Evolutionary conservation across 2,888 invertebrate species (phyloP), one percentile per base, ranked within the genome.

Genomic region (Myathropa florea): DNA sequence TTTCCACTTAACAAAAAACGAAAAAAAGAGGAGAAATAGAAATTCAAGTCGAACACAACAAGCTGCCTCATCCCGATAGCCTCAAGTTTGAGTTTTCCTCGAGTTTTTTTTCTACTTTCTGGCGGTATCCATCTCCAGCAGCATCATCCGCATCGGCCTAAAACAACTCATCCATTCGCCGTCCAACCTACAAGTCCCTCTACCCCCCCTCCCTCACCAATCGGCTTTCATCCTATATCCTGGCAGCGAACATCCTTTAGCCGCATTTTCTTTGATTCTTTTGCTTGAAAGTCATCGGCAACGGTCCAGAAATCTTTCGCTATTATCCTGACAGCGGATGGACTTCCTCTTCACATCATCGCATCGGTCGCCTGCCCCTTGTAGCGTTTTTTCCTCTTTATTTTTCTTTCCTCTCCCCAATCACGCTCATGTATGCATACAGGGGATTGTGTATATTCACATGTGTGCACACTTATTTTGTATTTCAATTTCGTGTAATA

Each of bases 241-340:
- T 46, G 46, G 46, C 30, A 46, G 33, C 65, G 61, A 18, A 76
- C 73, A 73, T 83, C 86, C 83, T 79, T 83, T 75, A 83, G 86
- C 86, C 86, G 83, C 83, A 86, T 86, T 86, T 87, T 87, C 83
- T 87, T 87, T 83, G 83, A 87, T 76, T 76, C 83, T 75, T 76
- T 80, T 76, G 80, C 80, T 81, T 75, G 70, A 88, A 88, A 88
- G 84, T 88, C 84, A 88, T 84, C 88, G 88, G 88, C 88, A 88
- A 81, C 88, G 84, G 88, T 88, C 88, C 88, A 88, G 88, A 88
- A 88, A 88, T 88, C 84, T 83, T 88, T 84, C 88, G 84, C 88
- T 84, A 84, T 88, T 88, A 84, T 83, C 73, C 84, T 81, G 88
- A 88, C 88, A 84, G 81, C 84, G 81, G 84, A 86, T 86, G 86